A percentile compares a stretch with the other conserved stretches of the same genome.
These are phyloP conservation scores for Nyctibius bracteatus DNA, from an alignment of 2,113 vertebrate genomes.

Conservation along the genomic window DNA sequence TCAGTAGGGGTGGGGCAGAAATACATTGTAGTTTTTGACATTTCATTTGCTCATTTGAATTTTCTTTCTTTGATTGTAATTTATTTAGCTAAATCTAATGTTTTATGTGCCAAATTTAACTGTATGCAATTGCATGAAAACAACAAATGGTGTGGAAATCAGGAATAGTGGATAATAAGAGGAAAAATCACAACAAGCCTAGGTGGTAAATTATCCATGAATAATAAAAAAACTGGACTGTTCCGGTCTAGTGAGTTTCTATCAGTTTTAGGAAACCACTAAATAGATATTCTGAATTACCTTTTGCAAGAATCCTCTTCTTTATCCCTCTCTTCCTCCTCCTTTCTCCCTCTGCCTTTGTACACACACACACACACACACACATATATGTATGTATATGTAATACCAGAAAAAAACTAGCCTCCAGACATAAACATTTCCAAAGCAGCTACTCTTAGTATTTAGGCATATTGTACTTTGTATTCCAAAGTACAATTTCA, in stretches of 20 bases:
- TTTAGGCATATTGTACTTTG: neutral
- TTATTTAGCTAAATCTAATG: slow-evolving; percentile 32
- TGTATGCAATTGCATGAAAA: slow-evolving; percentile 52
- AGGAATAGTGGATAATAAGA: slow-evolving; percentile 30
- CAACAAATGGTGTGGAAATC: slow-evolving; percentile 32
- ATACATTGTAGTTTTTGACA: neutral
- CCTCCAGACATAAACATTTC: neutral
- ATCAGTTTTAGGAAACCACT: neutral
- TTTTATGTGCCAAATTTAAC: slow-evolving; percentile 58
- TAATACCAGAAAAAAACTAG: neutral
- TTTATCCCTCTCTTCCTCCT: neutral
- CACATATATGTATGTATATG: fast-evolving
- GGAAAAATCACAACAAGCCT: neutral
- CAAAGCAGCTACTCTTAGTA: neutral
- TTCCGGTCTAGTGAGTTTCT: slow-evolving; percentile 14
- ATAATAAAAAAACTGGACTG: slow-evolving; percentile 20
- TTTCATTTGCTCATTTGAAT: neutral
- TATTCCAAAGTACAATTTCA: neutral
- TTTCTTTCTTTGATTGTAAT: slow-evolving; percentile 33
- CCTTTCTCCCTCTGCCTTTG: neutral
- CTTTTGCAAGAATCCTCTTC: neutral
- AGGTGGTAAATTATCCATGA: slow-evolving; percentile 37
- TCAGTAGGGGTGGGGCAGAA: neutral
- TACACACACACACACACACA: neutral
- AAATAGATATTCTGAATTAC: neutral